Evolutionary conservation across 1,140 invertebrate species (phyloP), one percentile per base, ranked within the genome.

Genomic region (Sarcophaga peregrina): DNA sequence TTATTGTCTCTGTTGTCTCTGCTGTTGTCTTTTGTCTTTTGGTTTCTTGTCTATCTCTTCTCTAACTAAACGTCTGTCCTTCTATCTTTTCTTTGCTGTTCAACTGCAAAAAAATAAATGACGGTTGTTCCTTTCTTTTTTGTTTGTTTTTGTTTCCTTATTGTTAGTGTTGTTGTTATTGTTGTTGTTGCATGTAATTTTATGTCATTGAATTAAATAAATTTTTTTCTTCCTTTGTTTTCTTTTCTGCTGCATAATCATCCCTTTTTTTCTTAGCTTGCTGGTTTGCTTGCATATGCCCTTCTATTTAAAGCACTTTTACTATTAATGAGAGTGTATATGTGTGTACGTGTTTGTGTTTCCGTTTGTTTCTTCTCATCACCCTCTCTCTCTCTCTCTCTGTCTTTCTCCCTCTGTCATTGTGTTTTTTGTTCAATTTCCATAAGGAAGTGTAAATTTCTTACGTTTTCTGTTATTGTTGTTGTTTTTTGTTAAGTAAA

Each of bases 201-300:
- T 78, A 78, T 52, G 75, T 78, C 75, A 78, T 78, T 78, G 75
- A 78, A 78, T 78, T 78, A 78, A 20, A 78, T 25, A 50, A n/a
- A 78, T 25, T 20, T 52, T 37, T 78, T 20, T 52, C 50, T 78
- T 46, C 25, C 8, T 48, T 48, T 17, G 8, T 37, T 37, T 37
- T 37, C 8, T 46, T 25, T 78, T 78, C 11, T 50, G 47, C 75
- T 78, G 75, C 75, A 78, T 78, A 50, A 78, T 78, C 48, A 78
- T 78, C 75, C 47, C 47, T 20, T 68, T 68, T 20, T 17, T 68
- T 25, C 17, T n/a, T n/a, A n/a, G 25, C 25, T 37, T 37, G 25
- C 25, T 37, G 25, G 25, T 4, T 37, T 37, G 25, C 25, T 37
- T 37, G 25, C 25, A 37, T 37, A 4, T 37, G 25, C 25, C 25